phyloP scores from a whole-genome alignment of 2,888 invertebrate genomes.

The Polymixis lichenea region DNA sequence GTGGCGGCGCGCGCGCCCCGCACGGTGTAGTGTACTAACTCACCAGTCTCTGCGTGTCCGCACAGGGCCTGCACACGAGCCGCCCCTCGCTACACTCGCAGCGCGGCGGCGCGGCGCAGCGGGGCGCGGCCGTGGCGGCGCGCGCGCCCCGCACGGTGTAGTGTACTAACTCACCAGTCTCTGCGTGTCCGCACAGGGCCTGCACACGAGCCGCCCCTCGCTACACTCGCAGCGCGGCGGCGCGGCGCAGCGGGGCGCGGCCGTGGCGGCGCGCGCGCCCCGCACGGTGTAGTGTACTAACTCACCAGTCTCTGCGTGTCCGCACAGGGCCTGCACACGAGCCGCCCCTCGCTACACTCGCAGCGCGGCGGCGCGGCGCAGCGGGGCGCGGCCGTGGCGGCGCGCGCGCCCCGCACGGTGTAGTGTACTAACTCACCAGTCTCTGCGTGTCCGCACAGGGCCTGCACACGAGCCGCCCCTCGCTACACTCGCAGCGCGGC shows the following conservation, averaged over 20 bases:
- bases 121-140: too few species aligned
- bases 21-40: neutral
- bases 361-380: too few species aligned
- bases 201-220: constrained; percentile 76
- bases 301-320: constrained; percentile 66
- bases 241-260: too few species aligned
- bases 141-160: too few species aligned
- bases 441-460: constrained; percentile 77
- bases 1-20: too few species aligned
- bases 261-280: too few species aligned
- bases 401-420: too few species aligned
- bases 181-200: constrained; percentile 78
- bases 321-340: constrained; percentile 82
- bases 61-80: constrained; percentile 82
- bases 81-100: constrained; percentile 54
- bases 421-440: constrained; percentile 6
- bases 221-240: too few species aligned
- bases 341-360: constrained; percentile 59
- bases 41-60: constrained; percentile 67
- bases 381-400: too few species aligned
- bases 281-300: neutral
- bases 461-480: constrained; percentile 77
- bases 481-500: too few species aligned
- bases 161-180: constrained; percentile 27
- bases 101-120: too few species aligned